Percentiles rank a stretch among this genome's conserved stretches.
phyloP scores from a whole-genome alignment of 2,113 vertebrate genomes.

The Hylia prasina region DNA sequence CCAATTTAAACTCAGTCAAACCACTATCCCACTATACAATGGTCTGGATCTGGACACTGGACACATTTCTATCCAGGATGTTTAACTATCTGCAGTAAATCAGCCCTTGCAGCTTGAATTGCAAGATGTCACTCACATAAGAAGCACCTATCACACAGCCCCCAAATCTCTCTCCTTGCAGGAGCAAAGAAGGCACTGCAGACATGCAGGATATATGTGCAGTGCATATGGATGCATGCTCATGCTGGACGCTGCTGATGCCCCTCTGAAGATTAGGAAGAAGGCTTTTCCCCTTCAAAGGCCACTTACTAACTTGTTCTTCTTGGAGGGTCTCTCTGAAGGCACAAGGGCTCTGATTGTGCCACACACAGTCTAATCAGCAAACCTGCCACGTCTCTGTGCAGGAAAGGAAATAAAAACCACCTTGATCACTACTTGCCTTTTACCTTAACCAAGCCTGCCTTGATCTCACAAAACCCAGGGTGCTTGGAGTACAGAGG shows the following conservation, averaged over 20 bases:
- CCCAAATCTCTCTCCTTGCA: not conserved
- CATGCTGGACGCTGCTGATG: not conserved
- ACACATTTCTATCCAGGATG: not conserved
- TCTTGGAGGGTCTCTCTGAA: not conserved
- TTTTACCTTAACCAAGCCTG: constrained; percentile 4
- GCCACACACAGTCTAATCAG: not conserved
- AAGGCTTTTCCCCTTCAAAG: not conserved
- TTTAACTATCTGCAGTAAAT: not conserved
- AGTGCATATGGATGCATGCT: not conserved
- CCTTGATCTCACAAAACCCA: constrained; percentile 37
- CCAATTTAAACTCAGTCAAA: not conserved
- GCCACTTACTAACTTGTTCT: not conserved
- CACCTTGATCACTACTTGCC: not conserved
- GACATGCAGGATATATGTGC: not conserved
- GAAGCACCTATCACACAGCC: not conserved
- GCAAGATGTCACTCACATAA: not conserved
- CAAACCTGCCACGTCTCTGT: not conserved
- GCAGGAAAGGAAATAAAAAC: not conserved
- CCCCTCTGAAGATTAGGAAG: not conserved
- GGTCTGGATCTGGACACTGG: not conserved
- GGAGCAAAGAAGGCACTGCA: not conserved
- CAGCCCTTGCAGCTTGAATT: not conserved
- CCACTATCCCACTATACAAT: not conserved
- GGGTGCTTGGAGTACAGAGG: constrained; percentile 11
- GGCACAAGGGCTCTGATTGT: not conserved